Evolutionary conservation across 2,888 invertebrate species (phyloP).

Genomic region (Ennomos fuscantarius): DNA sequence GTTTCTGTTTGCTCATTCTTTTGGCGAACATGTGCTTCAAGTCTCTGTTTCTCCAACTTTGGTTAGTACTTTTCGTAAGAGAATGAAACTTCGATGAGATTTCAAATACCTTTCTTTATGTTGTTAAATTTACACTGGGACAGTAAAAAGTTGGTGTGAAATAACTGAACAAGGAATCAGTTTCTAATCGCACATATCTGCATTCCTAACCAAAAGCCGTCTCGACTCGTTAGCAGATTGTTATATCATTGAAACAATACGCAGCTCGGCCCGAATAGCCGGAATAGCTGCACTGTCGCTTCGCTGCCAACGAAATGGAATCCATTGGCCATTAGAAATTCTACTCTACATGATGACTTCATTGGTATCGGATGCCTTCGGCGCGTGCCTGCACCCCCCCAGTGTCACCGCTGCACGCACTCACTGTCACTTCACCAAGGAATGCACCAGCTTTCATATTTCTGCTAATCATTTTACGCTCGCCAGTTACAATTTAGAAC

Average conservation of each 20-base stretch:
- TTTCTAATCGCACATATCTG: conserved; percentile 30
- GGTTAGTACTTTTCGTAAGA: no score
- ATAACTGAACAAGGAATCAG: conserved; percentile 2
- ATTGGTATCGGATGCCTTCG: conserved; percentile 70
- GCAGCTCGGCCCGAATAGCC: conserved; percentile 71
- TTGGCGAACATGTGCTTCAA: no score
- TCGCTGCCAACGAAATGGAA: conserved; percentile 81
- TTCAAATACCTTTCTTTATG: no score
- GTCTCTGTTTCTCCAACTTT: no score
- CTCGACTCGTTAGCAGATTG: conserved; percentile 38
- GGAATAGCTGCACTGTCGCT: conserved; percentile 75
- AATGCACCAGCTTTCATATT: conserved; percentile 53
- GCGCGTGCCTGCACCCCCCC: conserved; percentile 54
- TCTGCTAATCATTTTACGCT: conserved; percentile 26
- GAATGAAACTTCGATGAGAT: no score
- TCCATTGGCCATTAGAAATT: conserved; percentile 79
- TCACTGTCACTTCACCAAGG: conserved; percentile 41
- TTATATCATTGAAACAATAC: conserved; percentile 62
- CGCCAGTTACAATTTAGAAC: conserved; percentile 23
- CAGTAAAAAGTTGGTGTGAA: not conserved
- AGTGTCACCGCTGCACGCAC: conserved; percentile 53
- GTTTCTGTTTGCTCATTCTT: no score
- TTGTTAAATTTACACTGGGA: no score
- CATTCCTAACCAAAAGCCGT: conserved; percentile 33
- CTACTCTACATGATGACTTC: conserved; percentile 77